Percentiles rank a stretch among this genome's conserved stretches.
These are phyloP conservation scores for Laspeyria flexula DNA, from an alignment of 2,888 invertebrate genomes.

Conservation along the genomic window DNA sequence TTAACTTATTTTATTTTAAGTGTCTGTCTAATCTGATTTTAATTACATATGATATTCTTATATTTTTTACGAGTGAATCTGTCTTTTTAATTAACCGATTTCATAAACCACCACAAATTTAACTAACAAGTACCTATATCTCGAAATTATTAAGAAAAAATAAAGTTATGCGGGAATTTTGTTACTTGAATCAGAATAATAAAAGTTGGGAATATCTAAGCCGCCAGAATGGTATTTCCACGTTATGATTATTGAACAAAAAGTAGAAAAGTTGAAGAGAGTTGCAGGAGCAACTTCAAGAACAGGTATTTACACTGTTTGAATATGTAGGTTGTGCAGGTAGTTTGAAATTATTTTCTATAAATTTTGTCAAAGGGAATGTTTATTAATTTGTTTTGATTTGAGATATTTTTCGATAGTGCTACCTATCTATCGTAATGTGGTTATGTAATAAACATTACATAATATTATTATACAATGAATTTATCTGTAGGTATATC, in stretches of 20 bases:
- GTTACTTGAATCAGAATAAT: constrained; percentile 12
- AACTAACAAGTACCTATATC: too few species aligned
- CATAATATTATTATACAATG: neutral
- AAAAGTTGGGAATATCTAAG: constrained; percentile 24
- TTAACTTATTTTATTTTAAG: too few species aligned
- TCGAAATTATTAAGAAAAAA: too few species aligned
- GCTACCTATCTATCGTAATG: neutral
- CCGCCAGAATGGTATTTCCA: constrained; percentile 64
- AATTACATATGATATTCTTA: too few species aligned
- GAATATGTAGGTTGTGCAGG: constrained; percentile 80
- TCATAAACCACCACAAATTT: too few species aligned
- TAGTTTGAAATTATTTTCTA: constrained; percentile 68
- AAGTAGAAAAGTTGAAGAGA: constrained; percentile 85
- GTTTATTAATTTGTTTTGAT: constrained; percentile 17
- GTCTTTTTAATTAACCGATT: too few species aligned
- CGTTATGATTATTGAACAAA: constrained; percentile 84
- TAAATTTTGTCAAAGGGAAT: constrained; percentile 44
- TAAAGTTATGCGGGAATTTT: neutral
- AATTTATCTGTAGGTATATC: too few species aligned
- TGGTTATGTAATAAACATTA: too few species aligned
- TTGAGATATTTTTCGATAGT: neutral
- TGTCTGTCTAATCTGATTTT: too few species aligned
- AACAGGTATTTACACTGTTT: constrained; percentile 85
- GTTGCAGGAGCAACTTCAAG: constrained; percentile 84
- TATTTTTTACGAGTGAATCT: too few species aligned